Conservation (phyloP, 2,797 vertebrate species). For the Masticophis lateralis region DNA sequence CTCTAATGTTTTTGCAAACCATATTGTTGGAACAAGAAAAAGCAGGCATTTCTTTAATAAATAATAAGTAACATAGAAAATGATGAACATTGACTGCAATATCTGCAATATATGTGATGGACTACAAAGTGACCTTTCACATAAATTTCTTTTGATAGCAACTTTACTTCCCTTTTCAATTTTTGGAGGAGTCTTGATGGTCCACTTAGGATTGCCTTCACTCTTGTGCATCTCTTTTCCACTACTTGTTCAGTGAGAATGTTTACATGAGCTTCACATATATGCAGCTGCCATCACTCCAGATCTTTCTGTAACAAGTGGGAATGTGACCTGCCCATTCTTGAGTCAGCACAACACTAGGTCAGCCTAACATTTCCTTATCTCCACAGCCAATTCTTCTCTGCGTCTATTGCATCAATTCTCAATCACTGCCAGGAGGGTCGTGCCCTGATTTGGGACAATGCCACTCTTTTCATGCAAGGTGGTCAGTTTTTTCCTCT, state of each 20-base stretch:
- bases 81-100: neutral
- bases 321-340: neutral
- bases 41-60: neutral
- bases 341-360: neutral
- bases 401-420: neutral
- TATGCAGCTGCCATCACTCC: neutral
- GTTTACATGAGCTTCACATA: neutral
- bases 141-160: too few species aligned
- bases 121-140: neutral
- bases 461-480: neutral
- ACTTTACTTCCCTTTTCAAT: neutral
- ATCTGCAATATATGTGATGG: neutral
- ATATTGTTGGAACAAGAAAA: neutral
- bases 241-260: neutral
- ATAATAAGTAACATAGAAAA: neutral
- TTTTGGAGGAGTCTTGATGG: neutral
- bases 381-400: neutral
- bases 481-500: neutral
- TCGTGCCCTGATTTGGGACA: neutral
- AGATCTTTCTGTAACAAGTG: neutral
- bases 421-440: neutral
- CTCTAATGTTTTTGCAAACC: neutral
- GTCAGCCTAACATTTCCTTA: neutral
- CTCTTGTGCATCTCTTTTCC: neutral
- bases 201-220: neutral